Percentiles rank a stretch among this genome's conserved stretches.
phyloP scores from a whole-genome alignment of 1,140 invertebrate genomes.

The Anagrus nilaparvatae region DNA sequence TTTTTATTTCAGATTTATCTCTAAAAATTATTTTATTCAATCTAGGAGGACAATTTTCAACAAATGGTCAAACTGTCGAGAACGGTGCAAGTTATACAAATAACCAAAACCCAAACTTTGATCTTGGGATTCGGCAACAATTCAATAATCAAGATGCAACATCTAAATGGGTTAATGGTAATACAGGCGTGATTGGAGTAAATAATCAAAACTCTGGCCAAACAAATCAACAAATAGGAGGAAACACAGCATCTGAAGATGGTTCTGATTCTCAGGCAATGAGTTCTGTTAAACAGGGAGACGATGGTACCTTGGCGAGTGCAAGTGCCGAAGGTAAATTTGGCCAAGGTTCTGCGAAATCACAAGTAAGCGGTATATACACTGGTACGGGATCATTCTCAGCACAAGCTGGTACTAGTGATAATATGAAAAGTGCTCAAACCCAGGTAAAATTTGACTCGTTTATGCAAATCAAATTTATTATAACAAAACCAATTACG shows the following conservation, averaged over 20 bases:
- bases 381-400: constrained; percentile 65
- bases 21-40: no score
- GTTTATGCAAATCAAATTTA: background rate
- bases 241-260: constrained; percentile 38
- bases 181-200: no score
- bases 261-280: constrained; percentile 65
- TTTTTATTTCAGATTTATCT: no score
- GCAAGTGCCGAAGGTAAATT: constrained; percentile 65
- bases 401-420: constrained; percentile 69
- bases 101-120: no score
- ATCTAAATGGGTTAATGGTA: no score
- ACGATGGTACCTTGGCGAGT: constrained; percentile 56
- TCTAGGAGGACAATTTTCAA: no score
- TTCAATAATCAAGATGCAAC: no score
- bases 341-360: constrained; percentile 60
- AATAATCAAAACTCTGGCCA: no score
- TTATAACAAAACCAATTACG: background rate
- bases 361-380: constrained; percentile 69
- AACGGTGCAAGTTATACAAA: no score
- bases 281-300: constrained; percentile 54
- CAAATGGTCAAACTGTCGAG: no score
- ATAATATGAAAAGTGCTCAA: constrained; percentile 60
- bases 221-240: constrained; percentile 6
- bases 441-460: constrained; percentile 47
- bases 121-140: no score